phyloP scores from a whole-genome alignment of 2,113 vertebrate genomes.

The Tragelaphus strepsiceros region DNA sequence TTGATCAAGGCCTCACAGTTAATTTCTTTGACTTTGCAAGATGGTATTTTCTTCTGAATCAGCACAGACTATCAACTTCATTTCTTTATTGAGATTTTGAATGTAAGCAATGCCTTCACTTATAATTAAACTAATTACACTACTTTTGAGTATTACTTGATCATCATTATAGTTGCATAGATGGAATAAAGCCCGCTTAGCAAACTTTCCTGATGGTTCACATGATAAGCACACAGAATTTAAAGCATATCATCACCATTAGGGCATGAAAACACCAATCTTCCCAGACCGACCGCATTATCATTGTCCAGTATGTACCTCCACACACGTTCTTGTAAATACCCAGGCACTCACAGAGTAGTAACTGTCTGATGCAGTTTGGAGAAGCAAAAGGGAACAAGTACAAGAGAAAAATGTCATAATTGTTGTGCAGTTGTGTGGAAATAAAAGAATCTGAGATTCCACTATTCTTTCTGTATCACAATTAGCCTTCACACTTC shows the following conservation, averaged over 20 bases:
- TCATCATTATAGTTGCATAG: not conserved
- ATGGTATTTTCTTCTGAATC: constrained; percentile 66
- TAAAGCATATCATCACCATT: not conserved
- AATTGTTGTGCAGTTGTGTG: not conserved
- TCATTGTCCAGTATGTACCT: not conserved
- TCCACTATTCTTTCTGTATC: not conserved
- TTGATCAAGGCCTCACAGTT: constrained; percentile 64
- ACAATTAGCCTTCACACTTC: not conserved
- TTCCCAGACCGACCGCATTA: not conserved
- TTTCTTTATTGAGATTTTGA: constrained; percentile 57
- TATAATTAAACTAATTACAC: constrained; percentile 29
- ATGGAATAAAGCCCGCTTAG: not conserved
- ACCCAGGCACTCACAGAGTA: not conserved
- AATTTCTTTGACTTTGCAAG: constrained; percentile 66
- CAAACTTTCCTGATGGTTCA: not conserved
- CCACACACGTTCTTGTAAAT: not conserved
- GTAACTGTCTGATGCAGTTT: not conserved
- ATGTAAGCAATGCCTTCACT: not conserved
- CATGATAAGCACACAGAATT: not conserved
- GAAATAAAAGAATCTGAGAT: not conserved
- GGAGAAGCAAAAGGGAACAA: not conserved
- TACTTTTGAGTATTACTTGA: not conserved
- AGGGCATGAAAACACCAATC: not conserved
- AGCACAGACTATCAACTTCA: constrained; percentile 33
- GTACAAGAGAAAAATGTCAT: not conserved